These are phyloP conservation scores for Dolomedes plantarius DNA, from an alignment of 2,888 invertebrate species.

Conservation along the genomic window DNA sequence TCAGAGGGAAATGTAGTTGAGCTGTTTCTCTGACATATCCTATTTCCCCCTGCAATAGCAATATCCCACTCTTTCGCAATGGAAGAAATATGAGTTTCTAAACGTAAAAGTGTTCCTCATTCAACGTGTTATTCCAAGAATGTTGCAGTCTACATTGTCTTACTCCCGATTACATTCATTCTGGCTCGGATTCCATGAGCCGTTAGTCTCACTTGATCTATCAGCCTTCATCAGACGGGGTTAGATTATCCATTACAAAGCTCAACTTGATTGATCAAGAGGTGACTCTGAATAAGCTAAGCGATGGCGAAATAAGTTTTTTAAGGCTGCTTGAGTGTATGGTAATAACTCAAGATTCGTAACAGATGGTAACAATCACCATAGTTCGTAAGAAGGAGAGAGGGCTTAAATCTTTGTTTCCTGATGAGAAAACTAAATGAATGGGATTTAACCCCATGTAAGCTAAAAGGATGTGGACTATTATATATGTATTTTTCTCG, in stretches of 20 bases:
- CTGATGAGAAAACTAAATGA: too few relatives aligned
- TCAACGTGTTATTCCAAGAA: too few relatives aligned
- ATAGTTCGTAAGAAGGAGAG: not conserved
- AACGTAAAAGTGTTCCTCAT: too few relatives aligned
- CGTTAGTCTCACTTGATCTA: not conserved
- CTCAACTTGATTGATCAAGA: conserved; percentile 2
- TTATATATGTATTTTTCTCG: too few relatives aligned
- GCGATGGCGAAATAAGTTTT: not conserved
- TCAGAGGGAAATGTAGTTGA: too few relatives aligned
- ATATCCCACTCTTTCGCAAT: too few relatives aligned
- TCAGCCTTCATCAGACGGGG: not conserved
- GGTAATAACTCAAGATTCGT: not conserved
- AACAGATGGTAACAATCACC: not conserved
- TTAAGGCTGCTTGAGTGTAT: not conserved
- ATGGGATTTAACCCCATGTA: too few relatives aligned
- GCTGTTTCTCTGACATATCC: too few relatives aligned
- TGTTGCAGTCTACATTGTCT: too few relatives aligned
- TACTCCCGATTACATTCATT: not conserved
- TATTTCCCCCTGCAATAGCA: too few relatives aligned
- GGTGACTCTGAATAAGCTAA: not conserved
- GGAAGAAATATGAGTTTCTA: too few relatives aligned
- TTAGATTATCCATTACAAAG: not conserved
- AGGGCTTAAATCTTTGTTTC: not conserved
- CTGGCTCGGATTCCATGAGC: not conserved
- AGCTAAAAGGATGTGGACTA: too few relatives aligned